These are phyloP conservation scores for Lithobates pipiens DNA, from an alignment of 2,797 vertebrate genomes.

Conservation along the genomic window DNA sequence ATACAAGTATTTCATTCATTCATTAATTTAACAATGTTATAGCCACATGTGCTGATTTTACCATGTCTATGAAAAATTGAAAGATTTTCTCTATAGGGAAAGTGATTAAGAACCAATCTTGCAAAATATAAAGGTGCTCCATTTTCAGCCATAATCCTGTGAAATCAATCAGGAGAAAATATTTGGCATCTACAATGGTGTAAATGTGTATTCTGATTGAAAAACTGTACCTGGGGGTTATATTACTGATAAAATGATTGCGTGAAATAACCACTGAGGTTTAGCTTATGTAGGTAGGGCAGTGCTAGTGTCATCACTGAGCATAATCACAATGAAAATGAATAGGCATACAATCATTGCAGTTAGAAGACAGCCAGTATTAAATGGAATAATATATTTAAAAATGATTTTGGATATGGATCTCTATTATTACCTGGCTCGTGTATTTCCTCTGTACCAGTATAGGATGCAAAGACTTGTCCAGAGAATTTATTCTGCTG, in stretches of 20 bases:
- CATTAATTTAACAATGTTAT: too few species aligned
- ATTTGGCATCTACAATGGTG: too few species aligned
- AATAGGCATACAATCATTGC: background rate
- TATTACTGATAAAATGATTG: background rate
- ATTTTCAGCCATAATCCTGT: background rate
- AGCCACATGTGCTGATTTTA: too few species aligned
- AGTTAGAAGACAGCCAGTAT: background rate
- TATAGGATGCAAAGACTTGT: slow-evolving; percentile 95
- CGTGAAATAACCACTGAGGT: background rate
- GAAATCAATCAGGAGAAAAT: too few species aligned
- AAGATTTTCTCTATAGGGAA: too few species aligned
- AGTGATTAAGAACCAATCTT: too few species aligned
- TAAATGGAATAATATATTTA: background rate
- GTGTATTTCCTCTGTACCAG: slow-evolving; percentile 90
- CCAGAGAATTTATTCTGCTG: slow-evolving; percentile 90
- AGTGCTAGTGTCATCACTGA: background rate
- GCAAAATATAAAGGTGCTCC: too few species aligned
- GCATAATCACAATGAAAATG: background rate
- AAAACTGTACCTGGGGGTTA: background rate
- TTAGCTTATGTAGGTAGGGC: background rate
- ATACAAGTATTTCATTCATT: too few species aligned
- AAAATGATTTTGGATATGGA: background rate
- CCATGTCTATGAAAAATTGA: too few species aligned
- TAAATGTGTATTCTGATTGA: too few species aligned
- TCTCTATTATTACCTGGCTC: slow-evolving; percentile 82